Evolutionary conservation across 2,888 invertebrate species (phyloP), one percentile per base, ranked within the genome.

Genomic region (Cosmorhoe ocellata): DNA sequence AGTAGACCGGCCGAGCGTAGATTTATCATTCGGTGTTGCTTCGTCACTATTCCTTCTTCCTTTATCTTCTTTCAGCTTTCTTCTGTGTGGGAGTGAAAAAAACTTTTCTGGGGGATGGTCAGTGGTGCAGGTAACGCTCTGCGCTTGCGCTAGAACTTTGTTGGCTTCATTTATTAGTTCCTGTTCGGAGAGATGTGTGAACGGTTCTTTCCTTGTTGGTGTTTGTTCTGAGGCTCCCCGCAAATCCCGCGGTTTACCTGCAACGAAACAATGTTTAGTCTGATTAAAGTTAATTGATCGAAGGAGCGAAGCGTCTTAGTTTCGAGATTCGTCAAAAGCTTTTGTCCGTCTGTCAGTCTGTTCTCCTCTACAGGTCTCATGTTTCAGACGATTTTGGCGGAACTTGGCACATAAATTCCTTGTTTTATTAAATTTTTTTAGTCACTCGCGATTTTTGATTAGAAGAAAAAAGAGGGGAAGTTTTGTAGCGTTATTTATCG

Each of bases 81-180:
- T 92, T 65, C 93, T 92, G 68, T 91, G 93, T 39, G 92, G 95
- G 67, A 94, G 85, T 8, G 94, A 94, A 83, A 92, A 93, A 71
- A 94, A 94, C 67, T 93, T 93, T 39, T 92, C 92, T n/a, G 92
- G 91, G 7, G 88, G 84, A 64, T 89, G 79, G 53, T 91, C 92
- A 10, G 92, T 91, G 32, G 91, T 92, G 75, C 95, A 95, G 49
- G 92, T 93, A 58, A 95, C 91, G 69, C 93, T 93, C 62, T 93
- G 93, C 0, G 94, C 95, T 78, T 96, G 95, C 14, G 93, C 92
- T 41, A 95, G 84, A 26, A 96, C 95, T 69, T 92, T 91, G 56
- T 94, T 95, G 24, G 95, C 95, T 88, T 96, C 96, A 70, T 94
- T 92, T 38, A 94, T 94, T 38, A 96, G 91, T 73, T 94, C 93